Evolutionary conservation across 2,888 invertebrate genomes (phyloP), one percentile per base, ranked within the genome.

Genomic region (Galerucella nymphaeae): DNA sequence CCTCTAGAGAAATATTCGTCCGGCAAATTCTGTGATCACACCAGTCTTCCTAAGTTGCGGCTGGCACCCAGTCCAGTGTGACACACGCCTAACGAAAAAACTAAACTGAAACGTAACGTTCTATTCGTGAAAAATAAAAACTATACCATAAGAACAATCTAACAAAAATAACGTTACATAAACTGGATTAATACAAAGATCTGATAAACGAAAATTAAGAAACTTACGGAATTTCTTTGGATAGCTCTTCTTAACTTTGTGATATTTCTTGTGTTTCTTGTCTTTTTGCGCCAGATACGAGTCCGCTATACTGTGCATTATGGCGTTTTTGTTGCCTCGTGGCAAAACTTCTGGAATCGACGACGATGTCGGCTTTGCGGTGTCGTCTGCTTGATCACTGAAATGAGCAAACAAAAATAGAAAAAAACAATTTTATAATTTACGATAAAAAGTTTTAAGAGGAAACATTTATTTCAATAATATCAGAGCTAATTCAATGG

Each of bases 281-380:
- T 86, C 85, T 75, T 85, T 85, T 78, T 85, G 85, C 16, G 88
- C 89, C 59, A 89, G 86, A 85, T 93, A 93, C 73, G 91, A 90
- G 77, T 92, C 90, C 64, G 92, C 93, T 79, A 93, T 90, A 84
- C 92, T 93, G 83, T 92, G 91, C 81, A 93, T 86, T 70, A 93
- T 90, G 58, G 93, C 92, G 55, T 91, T 89, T 80, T 93, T 93
- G 76, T 91, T 91, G 55, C 92, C 91, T 64, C 91, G 90, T 4
- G 91, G 90, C 64, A 91, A 86, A 80, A 91, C 89, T 81, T 90
- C 90, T 10, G 89, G 89, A 75, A 89, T 78, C 13, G 84, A 78
- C 62, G 82, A 75, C 41, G 82, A 79, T 58, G 48, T 8, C n/a
- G 53, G 18, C 16, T 85, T 85, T 38, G 82, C 82, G 20, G 77